A percentile compares a stretch with the other conserved stretches of the same genome.
phyloP scores from a whole-genome alignment of 2,797 vertebrate species.

The Myotis vivesi region DNA sequence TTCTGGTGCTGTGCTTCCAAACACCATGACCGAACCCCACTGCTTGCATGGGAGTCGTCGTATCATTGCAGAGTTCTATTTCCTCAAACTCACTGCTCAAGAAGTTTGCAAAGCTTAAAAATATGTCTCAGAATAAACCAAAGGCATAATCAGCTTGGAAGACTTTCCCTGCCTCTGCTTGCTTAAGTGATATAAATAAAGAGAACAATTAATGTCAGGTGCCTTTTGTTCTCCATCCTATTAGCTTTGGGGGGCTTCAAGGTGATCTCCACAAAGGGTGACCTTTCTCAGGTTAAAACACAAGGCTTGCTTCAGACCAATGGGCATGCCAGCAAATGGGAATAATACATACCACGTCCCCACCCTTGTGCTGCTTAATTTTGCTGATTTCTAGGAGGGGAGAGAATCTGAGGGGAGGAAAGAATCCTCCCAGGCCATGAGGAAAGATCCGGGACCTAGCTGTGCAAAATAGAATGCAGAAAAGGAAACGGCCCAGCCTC shows the following conservation, averaged over 20 bases:
- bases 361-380: background rate
- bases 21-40: background rate
- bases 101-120: background rate
- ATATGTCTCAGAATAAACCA: background rate
- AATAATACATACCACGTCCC: background rate
- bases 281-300: background rate
- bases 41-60: background rate
- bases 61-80: background rate
- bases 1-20: background rate
- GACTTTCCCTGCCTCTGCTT: background rate
- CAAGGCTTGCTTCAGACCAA: background rate
- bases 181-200: conserved; percentile 16
- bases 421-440: background rate
- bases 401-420: background rate
- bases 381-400: background rate
- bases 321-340: background rate
- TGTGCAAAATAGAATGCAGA: rapidly evolving
- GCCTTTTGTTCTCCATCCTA: background rate
- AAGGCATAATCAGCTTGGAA: conserved; percentile 31
- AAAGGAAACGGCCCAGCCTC: background rate
- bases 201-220: conserved; percentile 31
- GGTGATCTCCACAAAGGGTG: background rate
- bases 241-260: background rate
- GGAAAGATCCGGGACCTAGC: background rate
- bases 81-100: conserved; percentile 8